phyloP scores from a whole-genome alignment of 2,797 vertebrate species.

The Sciurus carolinensis region DNA sequence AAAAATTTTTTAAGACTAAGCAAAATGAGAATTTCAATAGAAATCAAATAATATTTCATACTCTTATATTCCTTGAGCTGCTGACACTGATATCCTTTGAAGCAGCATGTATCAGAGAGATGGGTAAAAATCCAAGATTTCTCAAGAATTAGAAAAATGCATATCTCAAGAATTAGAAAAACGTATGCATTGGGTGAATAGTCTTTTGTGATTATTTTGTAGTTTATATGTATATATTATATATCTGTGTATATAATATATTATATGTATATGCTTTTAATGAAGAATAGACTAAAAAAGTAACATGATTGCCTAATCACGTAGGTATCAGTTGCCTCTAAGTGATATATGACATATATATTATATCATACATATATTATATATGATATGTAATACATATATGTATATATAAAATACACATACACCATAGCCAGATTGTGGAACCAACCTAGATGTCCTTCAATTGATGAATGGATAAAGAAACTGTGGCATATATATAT shows the following conservation, averaged over 20 bases:
- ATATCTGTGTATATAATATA: too few relatives aligned
- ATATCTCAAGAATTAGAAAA: too few relatives aligned
- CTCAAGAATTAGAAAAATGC: background rate
- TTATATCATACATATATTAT: too few relatives aligned
- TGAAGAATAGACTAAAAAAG: too few relatives aligned
- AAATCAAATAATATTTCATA: background rate
- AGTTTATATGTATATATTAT: background rate
- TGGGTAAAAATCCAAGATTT: background rate
- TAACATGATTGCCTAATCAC: too few relatives aligned
- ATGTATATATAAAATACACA: background rate
- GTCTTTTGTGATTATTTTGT: background rate
- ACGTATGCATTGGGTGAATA: background rate
- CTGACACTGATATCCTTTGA: background rate
- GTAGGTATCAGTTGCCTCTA: too few relatives aligned
- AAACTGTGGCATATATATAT: too few relatives aligned
- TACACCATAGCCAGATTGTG: background rate
- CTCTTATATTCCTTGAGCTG: background rate
- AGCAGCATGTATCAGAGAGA: background rate
- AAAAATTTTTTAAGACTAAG: background rate
- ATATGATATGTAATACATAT: too few relatives aligned
- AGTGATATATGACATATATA: background rate
- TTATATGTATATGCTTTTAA: background rate
- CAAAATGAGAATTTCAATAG: constrained; percentile 1
- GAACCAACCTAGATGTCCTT: too few relatives aligned
- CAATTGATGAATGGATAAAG: too few relatives aligned